Base-by-base conservation (phyloP, 2,888 invertebrate species). In the Anticlea derivata region DNA sequence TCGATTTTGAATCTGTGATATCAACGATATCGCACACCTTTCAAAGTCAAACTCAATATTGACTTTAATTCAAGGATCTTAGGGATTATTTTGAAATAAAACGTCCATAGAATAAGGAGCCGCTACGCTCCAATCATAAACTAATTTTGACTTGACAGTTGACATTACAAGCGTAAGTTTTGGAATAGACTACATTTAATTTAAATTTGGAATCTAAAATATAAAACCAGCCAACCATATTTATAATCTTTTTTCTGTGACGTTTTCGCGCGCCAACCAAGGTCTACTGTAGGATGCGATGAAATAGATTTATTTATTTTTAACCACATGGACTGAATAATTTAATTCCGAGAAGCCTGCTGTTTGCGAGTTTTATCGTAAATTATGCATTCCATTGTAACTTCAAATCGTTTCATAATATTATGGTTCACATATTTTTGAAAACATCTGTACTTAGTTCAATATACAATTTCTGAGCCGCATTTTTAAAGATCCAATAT, bases 241-340 rank as follows among this genome's bases (percentile, higher is more conserved):
- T 39, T 40, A 26, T 29, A 29, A 17, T 44, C 17, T 50, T 43
- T 55, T 40, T 43, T 44, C 40, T 35, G 41, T 40, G n/a, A 23
- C 45, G 46, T 55, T 60, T 49, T 58, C 31, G 50, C 41, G 49
- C 39, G 29, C 26, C 34, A 7, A 22, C 33, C 49, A 64, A 59
- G 62, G 58, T 52, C 60, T 34, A 40, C 39, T 38, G 47, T 39
- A 44, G 53, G 55, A 55, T 55, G 61, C 58, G 50, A 62, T 71
- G 67, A 55, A 66, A 49, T 54, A 50, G 56, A 58, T 65, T 61
- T 62, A 58, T 49, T 41, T 55, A 52, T 54, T 58, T 64, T 62
- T 8, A 33, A 26, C n/a, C 23, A 20, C 5, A 12, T 43, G 38
- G 40, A 50, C 8, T 40, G 39, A 38, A 46, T 41, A 50, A 45